phyloP scores from a whole-genome alignment of 2,888 invertebrate genomes.

The Isotomurus palustris region DNA sequence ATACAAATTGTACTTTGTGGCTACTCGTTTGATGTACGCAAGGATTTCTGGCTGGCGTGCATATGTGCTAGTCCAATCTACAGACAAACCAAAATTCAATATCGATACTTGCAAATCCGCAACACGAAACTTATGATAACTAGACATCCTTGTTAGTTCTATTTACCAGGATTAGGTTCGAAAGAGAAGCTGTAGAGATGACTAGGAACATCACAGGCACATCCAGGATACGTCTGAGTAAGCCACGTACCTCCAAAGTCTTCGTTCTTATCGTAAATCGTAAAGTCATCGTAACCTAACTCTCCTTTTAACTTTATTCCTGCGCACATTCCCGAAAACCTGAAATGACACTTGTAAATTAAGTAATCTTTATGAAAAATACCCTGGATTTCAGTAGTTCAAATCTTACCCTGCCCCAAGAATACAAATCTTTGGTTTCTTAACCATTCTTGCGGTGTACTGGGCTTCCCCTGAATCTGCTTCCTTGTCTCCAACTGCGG shows the following conservation, averaged over 20 bases:
- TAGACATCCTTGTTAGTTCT: too few relatives aligned
- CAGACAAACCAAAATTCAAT: not conserved
- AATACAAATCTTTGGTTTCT: constrained; percentile 9
- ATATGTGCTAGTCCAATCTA: constrained; percentile 34
- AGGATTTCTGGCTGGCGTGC: constrained; percentile 29
- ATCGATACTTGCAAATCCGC: not conserved
- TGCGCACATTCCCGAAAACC: constrained; percentile 24
- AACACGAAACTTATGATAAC: not conserved
- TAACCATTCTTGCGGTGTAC: too few relatives aligned
- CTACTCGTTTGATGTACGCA: constrained; percentile 29
- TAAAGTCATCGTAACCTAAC: not conserved
- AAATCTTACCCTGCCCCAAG: constrained; percentile 16
- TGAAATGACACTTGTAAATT: not conserved
- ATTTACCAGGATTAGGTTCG: constrained; percentile 24
- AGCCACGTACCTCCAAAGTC: constrained; percentile 25
- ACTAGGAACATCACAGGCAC: constrained; percentile 17
- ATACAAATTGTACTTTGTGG: constrained; percentile 32
- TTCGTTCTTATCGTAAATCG: constrained; percentile 14
- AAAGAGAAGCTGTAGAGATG: constrained; percentile 27
- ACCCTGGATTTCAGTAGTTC: not conserved
- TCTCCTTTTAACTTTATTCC: not conserved
- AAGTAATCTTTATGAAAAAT: not conserved
- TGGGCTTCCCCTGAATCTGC: too few relatives aligned
- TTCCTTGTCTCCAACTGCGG: too few relatives aligned
- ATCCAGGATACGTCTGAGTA: constrained; percentile 20